Evolutionary conservation across 2,113 vertebrate genomes (phyloP).

Genomic region (Ellobius talpinus): DNA sequence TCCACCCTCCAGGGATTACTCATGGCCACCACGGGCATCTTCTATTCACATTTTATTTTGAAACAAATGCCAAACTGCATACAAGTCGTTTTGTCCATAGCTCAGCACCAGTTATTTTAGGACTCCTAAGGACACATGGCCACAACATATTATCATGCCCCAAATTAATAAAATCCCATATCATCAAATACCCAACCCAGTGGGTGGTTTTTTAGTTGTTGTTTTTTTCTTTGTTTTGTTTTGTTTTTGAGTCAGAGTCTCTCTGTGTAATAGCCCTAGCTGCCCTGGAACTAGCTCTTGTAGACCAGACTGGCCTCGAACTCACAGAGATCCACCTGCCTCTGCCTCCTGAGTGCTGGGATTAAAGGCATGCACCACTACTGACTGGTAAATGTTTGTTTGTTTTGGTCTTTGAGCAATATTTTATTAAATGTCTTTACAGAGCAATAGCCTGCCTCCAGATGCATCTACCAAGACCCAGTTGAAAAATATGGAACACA

Average conservation of each 20-base stretch:
- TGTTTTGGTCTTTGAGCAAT: background rate
- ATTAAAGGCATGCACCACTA: background rate
- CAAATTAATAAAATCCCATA: slow-evolving; percentile 27
- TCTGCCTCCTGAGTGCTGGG: background rate
- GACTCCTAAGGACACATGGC: slow-evolving; percentile 3
- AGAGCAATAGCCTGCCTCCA: background rate
- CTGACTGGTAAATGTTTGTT: background rate
- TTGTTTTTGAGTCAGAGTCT: background rate
- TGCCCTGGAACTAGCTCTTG: background rate
- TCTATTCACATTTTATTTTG: slow-evolving; percentile 52
- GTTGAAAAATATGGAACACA: background rate
- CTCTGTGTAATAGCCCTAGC: background rate
- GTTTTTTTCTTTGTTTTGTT: background rate
- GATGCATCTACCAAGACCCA: background rate
- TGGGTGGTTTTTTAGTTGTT: background rate
- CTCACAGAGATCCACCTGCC: no score
- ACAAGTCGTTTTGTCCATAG: slow-evolving; percentile 46
- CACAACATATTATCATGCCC: background rate
- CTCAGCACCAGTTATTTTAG: slow-evolving; percentile 7
- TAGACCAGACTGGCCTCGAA: background rate
- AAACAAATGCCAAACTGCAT: slow-evolving; percentile 49
- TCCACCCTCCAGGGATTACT: background rate
- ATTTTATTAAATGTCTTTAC: background rate
- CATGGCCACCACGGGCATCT: background rate
- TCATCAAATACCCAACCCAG: slow-evolving; percentile 1